These are phyloP conservation scores for Ptychadena robeensis DNA, from an alignment of 2,797 vertebrate genomes.

Conservation along the genomic window DNA sequence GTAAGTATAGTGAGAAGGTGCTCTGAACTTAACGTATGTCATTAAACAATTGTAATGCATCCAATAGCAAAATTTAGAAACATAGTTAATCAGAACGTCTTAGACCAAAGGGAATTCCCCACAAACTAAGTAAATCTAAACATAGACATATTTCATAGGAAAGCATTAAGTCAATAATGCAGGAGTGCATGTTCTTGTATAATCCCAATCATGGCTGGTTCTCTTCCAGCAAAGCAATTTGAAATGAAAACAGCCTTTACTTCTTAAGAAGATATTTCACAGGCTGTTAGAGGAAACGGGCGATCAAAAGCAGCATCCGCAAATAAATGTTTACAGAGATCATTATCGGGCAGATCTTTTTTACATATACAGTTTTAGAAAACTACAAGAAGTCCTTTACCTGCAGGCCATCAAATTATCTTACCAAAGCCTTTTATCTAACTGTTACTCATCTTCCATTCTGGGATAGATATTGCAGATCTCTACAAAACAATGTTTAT, in stretches of 20 bases:
- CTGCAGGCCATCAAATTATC: background rate
- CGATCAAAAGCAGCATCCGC: background rate
- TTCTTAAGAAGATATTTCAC: background rate
- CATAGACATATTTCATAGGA: background rate
- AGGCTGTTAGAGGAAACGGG: background rate
- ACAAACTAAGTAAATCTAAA: background rate
- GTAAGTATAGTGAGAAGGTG: too few relatives aligned
- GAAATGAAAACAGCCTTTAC: too few relatives aligned
- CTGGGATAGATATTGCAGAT: background rate
- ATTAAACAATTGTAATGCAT: too few relatives aligned
- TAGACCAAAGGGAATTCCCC: background rate
- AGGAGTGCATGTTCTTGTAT: too few relatives aligned
- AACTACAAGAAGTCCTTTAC: background rate
- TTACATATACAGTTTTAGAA: background rate
- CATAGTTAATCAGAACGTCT: too few relatives aligned
- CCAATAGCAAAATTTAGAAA: too few relatives aligned
- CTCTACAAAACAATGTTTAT: background rate
- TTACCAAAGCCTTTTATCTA: too few relatives aligned
- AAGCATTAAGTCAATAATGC: background rate
- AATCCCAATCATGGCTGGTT: too few relatives aligned
- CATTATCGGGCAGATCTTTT: background rate
- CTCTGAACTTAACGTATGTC: too few relatives aligned
- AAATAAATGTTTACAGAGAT: background rate
- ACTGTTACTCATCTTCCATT: background rate
- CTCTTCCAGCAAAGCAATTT: too few relatives aligned